Percentiles rank a stretch among this genome's conserved stretches.
These are phyloP conservation scores for Drosophila picticornis DNA, from an alignment of 2,888 invertebrate species.

Conservation along the genomic window DNA sequence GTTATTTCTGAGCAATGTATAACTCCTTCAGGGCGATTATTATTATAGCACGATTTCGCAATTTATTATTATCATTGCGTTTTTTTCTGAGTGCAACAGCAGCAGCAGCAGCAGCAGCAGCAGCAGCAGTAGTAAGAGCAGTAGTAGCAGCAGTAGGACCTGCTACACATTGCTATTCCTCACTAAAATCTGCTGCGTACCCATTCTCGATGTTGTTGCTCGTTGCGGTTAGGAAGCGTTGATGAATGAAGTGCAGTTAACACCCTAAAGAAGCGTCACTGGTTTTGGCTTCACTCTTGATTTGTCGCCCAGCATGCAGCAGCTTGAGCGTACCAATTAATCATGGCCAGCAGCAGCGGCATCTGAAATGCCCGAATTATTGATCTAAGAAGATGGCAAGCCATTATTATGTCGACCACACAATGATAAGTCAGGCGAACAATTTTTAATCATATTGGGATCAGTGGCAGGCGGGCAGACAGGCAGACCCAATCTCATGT, in stretches of 20 bases:
- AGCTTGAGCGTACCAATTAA: conserved; percentile 67
- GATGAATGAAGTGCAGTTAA: conserved; percentile 82
- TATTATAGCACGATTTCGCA: neutral
- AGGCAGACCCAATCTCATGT: conserved; percentile 44
- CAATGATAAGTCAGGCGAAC: conserved; percentile 68
- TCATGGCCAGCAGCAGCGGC: conserved; percentile 59
- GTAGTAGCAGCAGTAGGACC: neutral
- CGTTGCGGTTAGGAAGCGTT: conserved; percentile 76
- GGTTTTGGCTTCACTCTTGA: conserved; percentile 54
- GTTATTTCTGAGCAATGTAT: neutral
- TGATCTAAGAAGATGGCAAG: conserved; percentile 16
- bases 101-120: conserved; percentile 50
- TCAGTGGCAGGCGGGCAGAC: conserved; percentile 37
- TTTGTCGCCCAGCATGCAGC: conserved; percentile 46
- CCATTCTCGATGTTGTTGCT: conserved; percentile 19
- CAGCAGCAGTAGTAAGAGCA: conserved; percentile 8
- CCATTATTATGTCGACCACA: conserved; percentile 34
- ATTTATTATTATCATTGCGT: neutral
- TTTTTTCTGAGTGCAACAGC: neutral
- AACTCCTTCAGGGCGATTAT: neutral
- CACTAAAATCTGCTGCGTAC: conserved; percentile 1
- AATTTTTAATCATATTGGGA: conserved; percentile 78
- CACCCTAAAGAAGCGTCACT: conserved; percentile 63
- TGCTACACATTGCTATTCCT: neutral
- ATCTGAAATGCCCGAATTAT: neutral